Base-by-base conservation (phyloP, 2,888 invertebrate genomes). In the Exocentrus adspersus region DNA sequence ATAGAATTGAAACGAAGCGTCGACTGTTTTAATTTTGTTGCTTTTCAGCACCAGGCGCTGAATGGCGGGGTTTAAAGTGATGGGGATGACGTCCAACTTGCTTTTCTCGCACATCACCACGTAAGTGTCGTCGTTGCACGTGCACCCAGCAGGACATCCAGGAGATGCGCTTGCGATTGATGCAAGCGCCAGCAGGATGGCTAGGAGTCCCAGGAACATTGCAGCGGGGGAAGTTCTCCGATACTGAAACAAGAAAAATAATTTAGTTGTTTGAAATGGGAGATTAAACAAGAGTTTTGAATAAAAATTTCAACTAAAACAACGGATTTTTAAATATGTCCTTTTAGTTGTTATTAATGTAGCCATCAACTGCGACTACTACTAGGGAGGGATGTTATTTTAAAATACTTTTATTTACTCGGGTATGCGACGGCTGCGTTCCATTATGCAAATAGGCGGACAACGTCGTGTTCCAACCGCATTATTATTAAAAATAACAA, bases 1-100 rank as follows among this genome's bases (percentile, higher is more conserved):
- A 82, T 95, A 95, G 84, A 95, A 95, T 79, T 93, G 92, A 83
- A 95, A 92, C 19, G 93, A 93, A 51, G 93, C 93, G 82, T 95
- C 94, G 71, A 95, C 92, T 12, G 92, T 93, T 81, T 93, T 93
- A 76, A 95, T 94, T 77, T 91, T 90, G 82, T 94, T 95, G 81
- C 92, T 92, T 76, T 91, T 89, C 67, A 95, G 88, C 73, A 93
- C 91, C 75, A 95, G 87, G 58, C 93, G 87, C 79, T 93, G 92
- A 68, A 95, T 93, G 75, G 93, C 92, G 41, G 97, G 97, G 84
- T 96, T 96, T 68, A 96, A 85, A 1, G 94, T 93, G 77, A 95
- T 95, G 65, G 95, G 95, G 66, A 96, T 88, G 58, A 94, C 93
- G 84, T 94, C 94, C 65, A 96, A 86, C 72, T 92, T 92, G 78